Conservation (phyloP, 2,113 vertebrate genomes). For the Pandion haliaetus region DNA sequence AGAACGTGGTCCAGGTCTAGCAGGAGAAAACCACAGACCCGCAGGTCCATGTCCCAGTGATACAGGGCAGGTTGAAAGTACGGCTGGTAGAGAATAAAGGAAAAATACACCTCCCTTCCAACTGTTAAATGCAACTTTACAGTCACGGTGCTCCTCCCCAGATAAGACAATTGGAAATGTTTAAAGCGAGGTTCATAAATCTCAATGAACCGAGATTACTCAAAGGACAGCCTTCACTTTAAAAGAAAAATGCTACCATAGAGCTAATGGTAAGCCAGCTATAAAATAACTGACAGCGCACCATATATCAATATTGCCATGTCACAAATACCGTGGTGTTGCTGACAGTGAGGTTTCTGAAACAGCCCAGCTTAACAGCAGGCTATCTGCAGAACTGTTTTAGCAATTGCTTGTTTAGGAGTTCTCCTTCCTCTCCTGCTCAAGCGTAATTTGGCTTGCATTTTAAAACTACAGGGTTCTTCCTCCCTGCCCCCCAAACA, state of each 20-base stretch:
- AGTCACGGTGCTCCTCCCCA: background rate
- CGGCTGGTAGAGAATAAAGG: background rate
- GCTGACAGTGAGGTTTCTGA: background rate
- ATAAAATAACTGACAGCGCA: background rate
- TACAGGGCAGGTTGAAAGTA: background rate
- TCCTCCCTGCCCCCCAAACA: slow-evolving; percentile 57
- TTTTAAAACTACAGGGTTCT: slow-evolving; percentile 46
- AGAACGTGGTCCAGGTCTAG: background rate
- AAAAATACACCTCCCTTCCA: background rate
- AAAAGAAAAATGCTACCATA: background rate
- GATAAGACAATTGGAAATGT: background rate
- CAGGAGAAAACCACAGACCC: background rate
- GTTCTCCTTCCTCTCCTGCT: slow-evolving; percentile 30
- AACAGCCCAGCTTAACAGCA: background rate
- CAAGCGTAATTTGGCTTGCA: slow-evolving; percentile 40
- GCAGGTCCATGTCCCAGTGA: background rate
- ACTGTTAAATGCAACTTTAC: background rate
- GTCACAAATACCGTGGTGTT: background rate
- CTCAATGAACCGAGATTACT: background rate
- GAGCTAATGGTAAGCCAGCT: background rate
- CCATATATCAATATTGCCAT: background rate
- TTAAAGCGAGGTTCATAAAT: background rate
- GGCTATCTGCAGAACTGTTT: slow-evolving; percentile 24
- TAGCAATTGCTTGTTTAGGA: slow-evolving; percentile 51
- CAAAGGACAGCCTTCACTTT: background rate